These are phyloP conservation scores for Myxocyprinus asiaticus DNA, from an alignment of 2,113 vertebrate genomes.

Conservation along the genomic window DNA sequence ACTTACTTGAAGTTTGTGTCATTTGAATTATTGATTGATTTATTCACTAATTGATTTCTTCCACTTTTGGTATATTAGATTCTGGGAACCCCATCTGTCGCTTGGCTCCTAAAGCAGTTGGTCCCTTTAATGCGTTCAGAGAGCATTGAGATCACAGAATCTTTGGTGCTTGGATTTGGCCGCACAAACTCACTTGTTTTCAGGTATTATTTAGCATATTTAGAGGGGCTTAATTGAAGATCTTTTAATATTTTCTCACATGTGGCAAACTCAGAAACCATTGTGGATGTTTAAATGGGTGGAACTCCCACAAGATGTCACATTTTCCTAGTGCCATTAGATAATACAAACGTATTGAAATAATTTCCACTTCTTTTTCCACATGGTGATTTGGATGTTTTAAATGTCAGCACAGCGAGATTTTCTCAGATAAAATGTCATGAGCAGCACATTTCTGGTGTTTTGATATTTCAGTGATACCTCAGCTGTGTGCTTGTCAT, in stretches of 20 bases:
- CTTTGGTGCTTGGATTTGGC: constrained; percentile 94
- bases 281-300: too few species aligned
- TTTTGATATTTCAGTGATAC: constrained; percentile 11
- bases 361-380: background rate
- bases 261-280: too few species aligned
- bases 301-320: too few species aligned
- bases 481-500: background rate
- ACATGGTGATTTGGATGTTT: background rate
- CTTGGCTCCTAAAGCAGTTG: constrained; percentile 91
- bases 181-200: constrained; percentile 97
- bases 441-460: background rate
- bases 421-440: background rate
- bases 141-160: constrained; percentile 97
- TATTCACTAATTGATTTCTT: background rate
- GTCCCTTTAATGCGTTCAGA: constrained; percentile 97
- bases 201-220: constrained; percentile 75
- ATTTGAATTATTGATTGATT: background rate
- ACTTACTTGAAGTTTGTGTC: background rate
- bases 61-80: constrained; percentile 71
- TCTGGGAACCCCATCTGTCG: constrained; percentile 92
- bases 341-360: background rate
- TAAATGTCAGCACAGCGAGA: background rate
- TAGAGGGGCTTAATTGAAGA: too few species aligned
- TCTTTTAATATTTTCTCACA: too few species aligned
- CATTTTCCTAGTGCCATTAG: background rate